A percentile compares a stretch with the other conserved stretches of the same genome.
phyloP scores from a whole-genome alignment of 2,888 invertebrate genomes.

The Tribolium freemani region DNA sequence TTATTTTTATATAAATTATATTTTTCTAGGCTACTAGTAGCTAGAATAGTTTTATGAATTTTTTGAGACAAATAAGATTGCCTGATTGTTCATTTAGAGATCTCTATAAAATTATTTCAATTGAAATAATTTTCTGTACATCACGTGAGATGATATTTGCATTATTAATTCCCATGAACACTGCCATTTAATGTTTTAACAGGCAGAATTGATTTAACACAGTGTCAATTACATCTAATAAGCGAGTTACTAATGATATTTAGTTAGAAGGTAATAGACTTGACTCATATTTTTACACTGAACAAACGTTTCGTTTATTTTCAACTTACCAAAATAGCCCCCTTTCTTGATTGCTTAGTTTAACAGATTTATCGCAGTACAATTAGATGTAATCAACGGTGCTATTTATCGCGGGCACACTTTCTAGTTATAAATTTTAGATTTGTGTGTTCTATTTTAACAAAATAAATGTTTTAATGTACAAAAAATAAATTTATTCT shows the following conservation, averaged over 20 bases:
- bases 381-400: constrained; percentile 29
- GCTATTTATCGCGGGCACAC: constrained; percentile 26
- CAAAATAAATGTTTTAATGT: constrained; percentile 38
- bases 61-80: constrained; percentile 23
- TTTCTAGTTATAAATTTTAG: constrained; percentile 18
- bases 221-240: constrained; percentile 35
- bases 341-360: constrained; percentile 14
- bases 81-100: constrained; percentile 45
- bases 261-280: constrained; percentile 13
- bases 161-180: constrained; percentile 39
- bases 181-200: constrained; percentile 41
- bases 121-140: constrained; percentile 34
- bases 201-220: constrained; percentile 35
- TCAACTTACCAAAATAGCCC: constrained; percentile 5
- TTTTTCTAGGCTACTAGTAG: constrained; percentile 56
- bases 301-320: not conserved
- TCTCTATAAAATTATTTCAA: constrained; percentile 37
- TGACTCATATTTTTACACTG: not conserved
- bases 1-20: constrained; percentile 64
- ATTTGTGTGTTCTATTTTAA: constrained; percentile 33
- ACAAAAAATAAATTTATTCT: constrained; percentile 11
- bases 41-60: constrained; percentile 9
- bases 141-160: constrained; percentile 33
- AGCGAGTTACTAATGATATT: constrained; percentile 34
- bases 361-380: constrained; percentile 4